Evolutionary conservation across 2,888 invertebrate genomes (phyloP).

Genomic region (Steinernema hermaphroditum): DNA sequence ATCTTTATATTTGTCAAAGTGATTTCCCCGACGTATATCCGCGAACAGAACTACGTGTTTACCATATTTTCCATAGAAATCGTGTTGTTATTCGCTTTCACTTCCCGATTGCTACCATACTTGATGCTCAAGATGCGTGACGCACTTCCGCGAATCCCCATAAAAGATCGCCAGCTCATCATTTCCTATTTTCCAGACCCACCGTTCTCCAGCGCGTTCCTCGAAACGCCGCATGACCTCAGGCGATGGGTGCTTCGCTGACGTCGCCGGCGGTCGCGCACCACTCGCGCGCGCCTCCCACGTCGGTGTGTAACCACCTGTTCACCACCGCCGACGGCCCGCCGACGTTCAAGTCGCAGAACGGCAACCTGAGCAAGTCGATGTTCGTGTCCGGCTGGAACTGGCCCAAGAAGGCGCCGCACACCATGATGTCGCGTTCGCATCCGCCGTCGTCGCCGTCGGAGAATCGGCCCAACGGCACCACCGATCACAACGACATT

Average conservation of each 20-base stretch:
- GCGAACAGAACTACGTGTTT: too few species aligned
- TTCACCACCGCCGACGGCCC: slow-evolving; percentile 51
- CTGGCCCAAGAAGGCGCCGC: slow-evolving; percentile 38
- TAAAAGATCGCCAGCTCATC: too few species aligned
- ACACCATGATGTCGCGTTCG: slow-evolving; percentile 39
- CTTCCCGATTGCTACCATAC: too few species aligned
- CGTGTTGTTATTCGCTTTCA: too few species aligned
- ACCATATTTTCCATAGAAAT: too few species aligned
- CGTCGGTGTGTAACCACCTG: slow-evolving; percentile 56
- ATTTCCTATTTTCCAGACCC: background rate
- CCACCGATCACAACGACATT: slow-evolving; percentile 9
- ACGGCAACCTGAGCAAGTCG: slow-evolving; percentile 36
- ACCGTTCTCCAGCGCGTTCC: background rate
- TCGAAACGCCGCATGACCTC: slow-evolving; percentile 8
- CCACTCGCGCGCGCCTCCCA: slow-evolving; percentile 31
- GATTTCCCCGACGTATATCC: too few species aligned
- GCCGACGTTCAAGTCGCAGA: slow-evolving; percentile 31
- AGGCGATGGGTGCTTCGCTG: slow-evolving; percentile 52
- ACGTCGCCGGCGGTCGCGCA: slow-evolving; percentile 46
- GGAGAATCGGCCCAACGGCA: slow-evolving; percentile 33
- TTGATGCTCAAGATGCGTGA: too few species aligned
- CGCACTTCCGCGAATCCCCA: too few species aligned
- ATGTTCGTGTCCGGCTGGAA: slow-evolving; percentile 42
- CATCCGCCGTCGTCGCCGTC: slow-evolving; percentile 40
- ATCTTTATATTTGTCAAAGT: too few species aligned